These are phyloP conservation scores for Eristalinus sepulchralis DNA, from an alignment of 2,888 invertebrate genomes.

Conservation along the genomic window DNA sequence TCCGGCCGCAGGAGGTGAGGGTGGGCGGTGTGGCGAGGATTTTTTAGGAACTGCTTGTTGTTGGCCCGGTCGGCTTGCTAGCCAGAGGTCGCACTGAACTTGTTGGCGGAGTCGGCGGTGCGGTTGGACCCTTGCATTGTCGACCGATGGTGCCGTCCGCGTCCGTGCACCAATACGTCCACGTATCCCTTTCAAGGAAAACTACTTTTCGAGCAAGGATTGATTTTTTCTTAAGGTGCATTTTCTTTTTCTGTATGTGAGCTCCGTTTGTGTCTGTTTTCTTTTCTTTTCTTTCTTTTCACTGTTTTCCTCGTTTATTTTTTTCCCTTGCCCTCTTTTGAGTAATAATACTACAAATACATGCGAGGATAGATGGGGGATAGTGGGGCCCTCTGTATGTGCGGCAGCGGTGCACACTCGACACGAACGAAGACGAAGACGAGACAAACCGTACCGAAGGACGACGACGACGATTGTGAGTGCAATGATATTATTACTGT, in stretches of 20 bases:
- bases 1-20: background rate
- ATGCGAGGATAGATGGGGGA: slow-evolving; percentile 44
- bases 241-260: slow-evolving; percentile 69
- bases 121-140: slow-evolving; percentile 61
- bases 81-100: slow-evolving; percentile 14
- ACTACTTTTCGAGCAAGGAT: slow-evolving; percentile 74
- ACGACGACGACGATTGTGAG: slow-evolving; percentile 71
- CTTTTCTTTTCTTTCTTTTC: slow-evolving; percentile 23
- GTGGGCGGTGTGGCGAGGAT: background rate
- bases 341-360: slow-evolving; percentile 68
- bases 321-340: slow-evolving; percentile 52
- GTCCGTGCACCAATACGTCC: slow-evolving; percentile 71
- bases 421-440: slow-evolving; percentile 58
- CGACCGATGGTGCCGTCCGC: slow-evolving; percentile 46
- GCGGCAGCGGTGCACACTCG: slow-evolving; percentile 53
- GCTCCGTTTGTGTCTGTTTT: slow-evolving; percentile 66
- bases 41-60: slow-evolving; percentile 64
- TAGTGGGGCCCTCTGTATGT: slow-evolving; percentile 30
- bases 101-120: slow-evolving; percentile 34
- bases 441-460: slow-evolving; percentile 71
- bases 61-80: slow-evolving; percentile 26
- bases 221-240: slow-evolving; percentile 78
- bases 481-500: slow-evolving; percentile 72
- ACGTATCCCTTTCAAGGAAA: slow-evolving; percentile 71
- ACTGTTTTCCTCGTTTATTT: slow-evolving; percentile 23